phyloP scores from a whole-genome alignment of 2,113 vertebrate species.

The Lichenostomus cassidix region DNA sequence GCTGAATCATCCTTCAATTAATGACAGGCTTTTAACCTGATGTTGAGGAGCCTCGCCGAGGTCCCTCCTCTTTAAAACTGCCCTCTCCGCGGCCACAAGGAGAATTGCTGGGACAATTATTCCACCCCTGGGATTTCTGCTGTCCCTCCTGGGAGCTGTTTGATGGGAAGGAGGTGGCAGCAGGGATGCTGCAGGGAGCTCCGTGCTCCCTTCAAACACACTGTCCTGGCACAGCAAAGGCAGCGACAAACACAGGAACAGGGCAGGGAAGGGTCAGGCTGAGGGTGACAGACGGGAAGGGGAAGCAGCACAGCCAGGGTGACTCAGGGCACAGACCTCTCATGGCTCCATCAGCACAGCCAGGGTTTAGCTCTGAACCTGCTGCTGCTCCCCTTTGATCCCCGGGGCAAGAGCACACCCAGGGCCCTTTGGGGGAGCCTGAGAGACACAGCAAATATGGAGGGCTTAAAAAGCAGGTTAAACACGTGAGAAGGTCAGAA shows the following conservation, averaged over 20 bases:
- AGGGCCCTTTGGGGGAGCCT: not conserved
- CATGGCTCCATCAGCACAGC: not conserved
- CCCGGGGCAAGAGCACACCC: not conserved
- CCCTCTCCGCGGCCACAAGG: not conserved
- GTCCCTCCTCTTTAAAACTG: not conserved
- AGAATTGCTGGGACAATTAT: not conserved
- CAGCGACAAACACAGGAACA: rapidly evolving
- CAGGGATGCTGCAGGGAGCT: not conserved
- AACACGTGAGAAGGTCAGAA: not conserved
- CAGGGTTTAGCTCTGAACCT: not conserved
- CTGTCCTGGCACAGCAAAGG: not conserved
- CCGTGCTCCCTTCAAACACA: not conserved
- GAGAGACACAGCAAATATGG: not conserved
- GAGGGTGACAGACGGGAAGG: not conserved
- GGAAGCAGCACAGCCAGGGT: not conserved
- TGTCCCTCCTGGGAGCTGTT: rapidly evolving
- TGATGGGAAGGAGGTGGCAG: not conserved
- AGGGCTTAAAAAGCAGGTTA: not conserved
- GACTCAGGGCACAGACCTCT: not conserved
- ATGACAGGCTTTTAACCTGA: not conserved
- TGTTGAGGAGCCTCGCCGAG: not conserved
- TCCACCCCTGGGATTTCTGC: not conserved
- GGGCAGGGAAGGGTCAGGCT: not conserved
- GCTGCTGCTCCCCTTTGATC: not conserved
- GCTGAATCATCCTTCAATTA: conserved; percentile 13